phyloP scores from a whole-genome alignment of 2,113 vertebrate genomes.

The Hippoglossus stenolepis region DNA sequence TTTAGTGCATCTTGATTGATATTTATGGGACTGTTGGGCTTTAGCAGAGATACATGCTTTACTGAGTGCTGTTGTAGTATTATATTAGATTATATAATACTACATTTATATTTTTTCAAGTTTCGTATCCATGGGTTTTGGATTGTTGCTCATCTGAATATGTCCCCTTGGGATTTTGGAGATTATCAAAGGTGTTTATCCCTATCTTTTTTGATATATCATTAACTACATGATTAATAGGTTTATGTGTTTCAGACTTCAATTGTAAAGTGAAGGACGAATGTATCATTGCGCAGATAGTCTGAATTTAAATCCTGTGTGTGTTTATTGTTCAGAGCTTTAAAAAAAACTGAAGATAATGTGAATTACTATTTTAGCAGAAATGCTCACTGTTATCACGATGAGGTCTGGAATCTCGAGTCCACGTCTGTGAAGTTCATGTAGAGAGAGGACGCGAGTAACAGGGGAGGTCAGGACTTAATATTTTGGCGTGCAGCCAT shows the following conservation, averaged over 20 bases:
- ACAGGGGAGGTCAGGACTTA: background rate
- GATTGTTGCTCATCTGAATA: too few species aligned
- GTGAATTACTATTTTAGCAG: background rate
- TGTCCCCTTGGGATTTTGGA: too few species aligned
- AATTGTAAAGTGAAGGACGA: background rate
- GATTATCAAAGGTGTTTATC: too few species aligned
- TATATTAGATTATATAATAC: too few species aligned
- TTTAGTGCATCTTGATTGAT: too few species aligned
- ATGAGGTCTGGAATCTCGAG: background rate
- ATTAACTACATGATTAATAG: too few species aligned
- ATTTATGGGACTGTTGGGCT: too few species aligned
- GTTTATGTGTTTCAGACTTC: background rate
- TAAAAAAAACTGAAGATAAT: background rate
- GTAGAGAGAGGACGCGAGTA: background rate
- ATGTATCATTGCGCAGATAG: background rate
- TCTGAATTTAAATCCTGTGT: background rate
- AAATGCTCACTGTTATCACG: background rate
- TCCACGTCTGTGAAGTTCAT: background rate
- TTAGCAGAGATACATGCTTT: too few species aligned
- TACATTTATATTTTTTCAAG: too few species aligned
- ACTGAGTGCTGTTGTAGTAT: too few species aligned
- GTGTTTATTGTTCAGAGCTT: background rate
- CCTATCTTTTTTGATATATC: too few species aligned
- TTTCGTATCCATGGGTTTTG: too few species aligned
- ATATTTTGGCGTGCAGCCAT: conserved; percentile 12